Evolutionary conservation across 2,888 invertebrate genomes (phyloP).

Genomic region (Temnothorax rugatulus): DNA sequence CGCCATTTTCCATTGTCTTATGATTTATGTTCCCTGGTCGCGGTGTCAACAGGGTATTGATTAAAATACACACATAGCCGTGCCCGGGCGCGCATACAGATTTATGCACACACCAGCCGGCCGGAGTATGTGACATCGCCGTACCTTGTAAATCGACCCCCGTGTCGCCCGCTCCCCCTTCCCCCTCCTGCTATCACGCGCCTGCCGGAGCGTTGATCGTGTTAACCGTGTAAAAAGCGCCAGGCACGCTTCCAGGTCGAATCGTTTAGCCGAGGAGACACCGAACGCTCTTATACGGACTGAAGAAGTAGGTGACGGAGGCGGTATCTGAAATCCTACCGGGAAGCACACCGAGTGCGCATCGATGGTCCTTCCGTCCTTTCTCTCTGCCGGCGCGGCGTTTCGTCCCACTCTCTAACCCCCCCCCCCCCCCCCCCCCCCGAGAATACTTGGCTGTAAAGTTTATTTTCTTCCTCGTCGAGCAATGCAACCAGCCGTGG

Average conservation of each 20-base stretch:
- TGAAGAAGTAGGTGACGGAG: background rate
- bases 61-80: slow-evolving; percentile 75
- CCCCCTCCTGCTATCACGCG: background rate
- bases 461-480: slow-evolving; percentile 54
- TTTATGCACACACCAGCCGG: slow-evolving; percentile 65
- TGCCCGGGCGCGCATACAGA: slow-evolving; percentile 46
- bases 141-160: slow-evolving; percentile 73
- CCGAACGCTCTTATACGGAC: slow-evolving; percentile 29
- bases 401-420: background rate
- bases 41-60: slow-evolving; percentile 80
- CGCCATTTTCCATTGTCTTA: slow-evolving; percentile 82
- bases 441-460: slow-evolving; percentile 48
- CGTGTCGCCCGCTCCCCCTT: background rate
- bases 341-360: slow-evolving; percentile 36
- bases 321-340: slow-evolving; percentile 29
- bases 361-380: slow-evolving; percentile 19
- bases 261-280: slow-evolving; percentile 59
- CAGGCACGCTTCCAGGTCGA: slow-evolving; percentile 63
- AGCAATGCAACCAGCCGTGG: slow-evolving; percentile 50
- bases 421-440: background rate
- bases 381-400: background rate
- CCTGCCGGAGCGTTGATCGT: slow-evolving; percentile 55
- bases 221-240: slow-evolving; percentile 66
- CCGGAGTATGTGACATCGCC: slow-evolving; percentile 65
- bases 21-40: slow-evolving; percentile 82